Evolutionary conservation across 2,113 vertebrate genomes (phyloP), one percentile per base, ranked within the genome.

Genomic region (Ceyx melanurus): DNA sequence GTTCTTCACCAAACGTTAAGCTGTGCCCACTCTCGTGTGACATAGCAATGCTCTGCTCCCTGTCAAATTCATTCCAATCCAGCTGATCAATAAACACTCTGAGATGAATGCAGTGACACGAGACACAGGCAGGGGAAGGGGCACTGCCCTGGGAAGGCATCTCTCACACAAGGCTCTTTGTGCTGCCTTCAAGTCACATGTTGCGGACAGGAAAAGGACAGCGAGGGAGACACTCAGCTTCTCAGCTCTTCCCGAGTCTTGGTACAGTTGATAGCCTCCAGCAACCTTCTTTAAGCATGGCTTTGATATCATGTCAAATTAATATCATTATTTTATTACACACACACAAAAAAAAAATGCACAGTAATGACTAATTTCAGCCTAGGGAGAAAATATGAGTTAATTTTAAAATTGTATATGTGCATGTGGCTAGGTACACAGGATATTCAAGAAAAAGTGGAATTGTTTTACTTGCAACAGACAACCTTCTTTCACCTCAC

Each of bases 1-100:
- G 6, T 50, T 40, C 29, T 15, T 61, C 22, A 2, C 5, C 14
- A 1, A 1, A 0, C 0, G 1, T 15, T 21, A 15, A 45, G 4
- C 21, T n/a, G 13, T 21, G 35, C 57, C 58, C 19, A 2, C 19
- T 15, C n/a, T 31, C 0, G 0, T 28, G 19, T 4, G 40, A 82
- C 43, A 16, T 7, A 56, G 58, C 26, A 43, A 29, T 6, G 1
- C 70, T 5, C 7, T 13, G 5, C 62, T 77, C 5, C 0, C 58
- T 53, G 60, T 53, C 71, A 23, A 45, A 50, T 29, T 20, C 76
- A 17, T 64, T 2, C 86, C 9, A 5, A 35, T 76, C 40, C 51
- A 68, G 58, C 26, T 42, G 67, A 62, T 85, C 67, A 4, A 82
- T 82, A 22, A 85, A 68, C 8, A 2, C 6, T 7, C 11, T 46